phyloP scores from a whole-genome alignment of 2,797 vertebrate genomes.

The Epinephelus coioides region DNA sequence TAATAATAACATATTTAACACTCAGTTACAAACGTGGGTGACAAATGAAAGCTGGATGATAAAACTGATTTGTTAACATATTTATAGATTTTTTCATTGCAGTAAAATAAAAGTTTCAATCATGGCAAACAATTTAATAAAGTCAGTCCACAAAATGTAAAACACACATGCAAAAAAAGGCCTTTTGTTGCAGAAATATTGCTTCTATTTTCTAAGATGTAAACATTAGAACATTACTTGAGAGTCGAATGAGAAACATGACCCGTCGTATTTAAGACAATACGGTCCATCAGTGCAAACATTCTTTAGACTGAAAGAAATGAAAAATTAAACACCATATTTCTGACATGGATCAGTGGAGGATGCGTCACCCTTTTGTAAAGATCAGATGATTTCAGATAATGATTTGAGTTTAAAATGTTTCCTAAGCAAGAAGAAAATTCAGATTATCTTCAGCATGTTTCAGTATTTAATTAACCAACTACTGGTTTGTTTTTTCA shows the following conservation, averaged over 20 bases:
- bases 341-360: neutral
- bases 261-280: constrained; percentile 69
- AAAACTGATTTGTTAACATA: neutral
- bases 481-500: neutral
- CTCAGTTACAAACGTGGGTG: constrained; percentile 1
- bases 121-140: constrained; percentile 25
- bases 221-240: constrained; percentile 61
- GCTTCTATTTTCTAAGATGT: constrained; percentile 69
- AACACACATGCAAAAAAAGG: constrained; percentile 59
- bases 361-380: neutral
- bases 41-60: constrained; percentile 13
- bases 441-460: constrained; percentile 9
- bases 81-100: constrained; percentile 21
- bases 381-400: neutral
- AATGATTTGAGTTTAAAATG: neutral
- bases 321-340: neutral
- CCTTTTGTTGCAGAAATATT: constrained; percentile 67
- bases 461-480: neutral
- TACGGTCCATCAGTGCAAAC: constrained; percentile 80
- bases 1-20: constrained; percentile 3
- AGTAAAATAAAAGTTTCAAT: constrained; percentile 34
- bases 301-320: constrained; percentile 39
- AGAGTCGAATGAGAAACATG: constrained; percentile 44
- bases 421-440: neutral
- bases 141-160: constrained; percentile 22